Evolutionary conservation across 2,888 invertebrate species (phyloP).

Genomic region (Ceramica pisi): DNA sequence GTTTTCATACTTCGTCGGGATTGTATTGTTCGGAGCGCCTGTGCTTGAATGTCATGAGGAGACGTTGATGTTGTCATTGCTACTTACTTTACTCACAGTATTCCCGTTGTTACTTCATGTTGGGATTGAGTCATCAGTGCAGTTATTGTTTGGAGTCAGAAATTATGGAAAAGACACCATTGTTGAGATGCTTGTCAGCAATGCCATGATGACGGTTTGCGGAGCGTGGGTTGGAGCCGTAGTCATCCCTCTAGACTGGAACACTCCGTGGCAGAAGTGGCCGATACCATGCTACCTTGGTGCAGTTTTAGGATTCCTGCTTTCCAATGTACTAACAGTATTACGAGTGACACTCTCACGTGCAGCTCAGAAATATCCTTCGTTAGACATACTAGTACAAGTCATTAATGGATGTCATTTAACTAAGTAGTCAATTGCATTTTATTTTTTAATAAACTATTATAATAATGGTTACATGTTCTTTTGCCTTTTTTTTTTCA

Average conservation of each 20-base stretch:
- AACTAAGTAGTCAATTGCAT: constrained; percentile 70
- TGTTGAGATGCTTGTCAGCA: constrained; percentile 90
- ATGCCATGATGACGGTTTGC: constrained; percentile 91
- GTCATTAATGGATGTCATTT: constrained; percentile 77
- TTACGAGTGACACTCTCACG: constrained; percentile 82
- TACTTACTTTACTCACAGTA: constrained; percentile 92
- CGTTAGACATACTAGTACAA: constrained; percentile 77
- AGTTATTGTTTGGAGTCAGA: constrained; percentile 89
- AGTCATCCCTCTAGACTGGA: constrained; percentile 97
- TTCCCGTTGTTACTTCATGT: constrained; percentile 92
- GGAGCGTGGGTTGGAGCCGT: constrained; percentile 97
- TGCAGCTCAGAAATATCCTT: constrained; percentile 82
- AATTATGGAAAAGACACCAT: constrained; percentile 88
- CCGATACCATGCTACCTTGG: constrained; percentile 94
- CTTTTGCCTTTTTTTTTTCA: background rate
- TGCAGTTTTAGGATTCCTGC: constrained; percentile 91
- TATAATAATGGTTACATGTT: background rate
- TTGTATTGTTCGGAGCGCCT: constrained; percentile 93
- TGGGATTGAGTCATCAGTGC: constrained; percentile 91
- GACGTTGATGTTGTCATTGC: constrained; percentile 92
- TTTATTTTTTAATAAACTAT: constrained; percentile 43
- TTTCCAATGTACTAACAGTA: constrained; percentile 90
- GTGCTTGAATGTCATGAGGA: constrained; percentile 92
- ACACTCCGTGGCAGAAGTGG: constrained; percentile 96
- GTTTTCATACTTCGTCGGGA: constrained; percentile 90